A percentile compares a stretch with the other conserved stretches of the same genome.
Conservation (phyloP, 1,140 invertebrate species). For the Aphaenogaster rudis region DNA sequence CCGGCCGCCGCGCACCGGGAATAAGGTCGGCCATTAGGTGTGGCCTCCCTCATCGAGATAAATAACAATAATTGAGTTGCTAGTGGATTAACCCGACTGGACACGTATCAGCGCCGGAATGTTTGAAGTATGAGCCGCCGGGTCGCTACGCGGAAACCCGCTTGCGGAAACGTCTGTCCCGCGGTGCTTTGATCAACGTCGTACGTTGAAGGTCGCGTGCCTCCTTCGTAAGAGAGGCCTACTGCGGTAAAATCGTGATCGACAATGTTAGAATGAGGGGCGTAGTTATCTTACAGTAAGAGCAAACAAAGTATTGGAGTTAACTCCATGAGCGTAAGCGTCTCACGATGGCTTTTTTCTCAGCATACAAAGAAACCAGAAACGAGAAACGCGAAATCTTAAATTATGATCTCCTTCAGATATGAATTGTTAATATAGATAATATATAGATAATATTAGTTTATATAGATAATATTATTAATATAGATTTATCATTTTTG, state of each 20-base stretch:
- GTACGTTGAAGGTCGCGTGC: constrained; percentile 31
- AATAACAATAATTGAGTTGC: constrained; percentile 73
- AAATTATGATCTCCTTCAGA: background rate
- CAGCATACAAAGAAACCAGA: background rate
- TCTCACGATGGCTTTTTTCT: constrained; percentile 3
- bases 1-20: constrained; percentile 65
- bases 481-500: background rate
- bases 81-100: constrained; percentile 61
- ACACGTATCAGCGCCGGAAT: constrained; percentile 59
- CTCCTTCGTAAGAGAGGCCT: constrained; percentile 7
- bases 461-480: too few relatives aligned
- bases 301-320: background rate
- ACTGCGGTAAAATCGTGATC: constrained; percentile 9
- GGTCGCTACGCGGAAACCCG: constrained; percentile 52
- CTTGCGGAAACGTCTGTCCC: constrained; percentile 9
- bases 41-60: constrained; percentile 67
- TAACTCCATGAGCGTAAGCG: background rate
- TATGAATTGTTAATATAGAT: background rate
- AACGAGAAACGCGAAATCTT: background rate
- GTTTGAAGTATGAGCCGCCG: constrained; percentile 22
- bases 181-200: constrained; percentile 47
- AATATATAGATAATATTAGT: too few relatives aligned
- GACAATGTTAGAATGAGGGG: constrained; percentile 23
- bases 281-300: background rate
- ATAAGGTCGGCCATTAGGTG: constrained; percentile 77